phyloP scores from a whole-genome alignment of 2,888 invertebrate genomes.

The Tachina grossa region DNA sequence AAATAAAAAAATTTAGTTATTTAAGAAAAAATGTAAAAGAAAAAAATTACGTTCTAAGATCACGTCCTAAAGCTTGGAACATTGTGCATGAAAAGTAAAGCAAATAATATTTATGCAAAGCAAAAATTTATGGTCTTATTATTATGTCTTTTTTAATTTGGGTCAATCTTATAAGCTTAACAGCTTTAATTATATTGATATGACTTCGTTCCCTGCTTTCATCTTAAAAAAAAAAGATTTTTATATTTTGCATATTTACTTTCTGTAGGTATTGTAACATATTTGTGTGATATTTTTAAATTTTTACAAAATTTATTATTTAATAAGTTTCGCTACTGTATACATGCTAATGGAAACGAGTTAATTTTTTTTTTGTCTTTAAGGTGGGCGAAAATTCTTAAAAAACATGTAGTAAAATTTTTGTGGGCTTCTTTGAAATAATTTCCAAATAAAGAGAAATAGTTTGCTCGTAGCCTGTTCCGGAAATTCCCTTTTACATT shows the following conservation, averaged over 20 bases:
- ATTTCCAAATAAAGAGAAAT: too few relatives aligned
- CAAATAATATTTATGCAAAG: neutral
- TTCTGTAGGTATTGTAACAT: too few relatives aligned
- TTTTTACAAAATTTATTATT: slow-evolving; percentile 28
- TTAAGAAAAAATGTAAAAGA: neutral
- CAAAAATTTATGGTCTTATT: neutral
- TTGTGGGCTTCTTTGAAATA: too few relatives aligned
- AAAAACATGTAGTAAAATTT: too few relatives aligned
- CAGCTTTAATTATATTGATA: slow-evolving; percentile 48
- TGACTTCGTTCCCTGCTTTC: slow-evolving; percentile 29
- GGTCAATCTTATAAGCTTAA: slow-evolving; percentile 57
- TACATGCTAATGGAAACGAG: neutral
- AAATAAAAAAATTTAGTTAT: neutral
- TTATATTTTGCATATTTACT: too few relatives aligned
- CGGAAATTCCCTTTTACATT: too few relatives aligned
- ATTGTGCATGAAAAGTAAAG: neutral
- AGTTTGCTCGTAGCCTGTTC: too few relatives aligned
- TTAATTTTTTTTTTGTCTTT: neutral
- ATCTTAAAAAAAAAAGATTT: too few relatives aligned
- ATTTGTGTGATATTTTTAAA: slow-evolving; percentile 8
- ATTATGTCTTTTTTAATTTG: slow-evolving; percentile 6
- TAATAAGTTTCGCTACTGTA: slow-evolving; percentile 60
- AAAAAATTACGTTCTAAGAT: neutral
- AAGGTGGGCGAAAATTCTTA: too few relatives aligned
- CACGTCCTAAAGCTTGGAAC: neutral